phyloP scores from a whole-genome alignment of 2,797 vertebrate species.

The Aplochiton taeniatus region DNA sequence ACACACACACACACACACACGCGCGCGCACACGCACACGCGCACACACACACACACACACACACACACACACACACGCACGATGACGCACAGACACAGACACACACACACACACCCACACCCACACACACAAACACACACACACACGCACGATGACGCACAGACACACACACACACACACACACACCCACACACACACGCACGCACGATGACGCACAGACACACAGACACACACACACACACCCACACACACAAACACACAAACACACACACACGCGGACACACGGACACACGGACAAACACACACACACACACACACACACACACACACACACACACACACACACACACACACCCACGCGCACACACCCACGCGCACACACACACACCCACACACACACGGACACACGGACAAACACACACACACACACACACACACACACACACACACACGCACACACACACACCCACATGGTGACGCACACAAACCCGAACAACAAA shows the following conservation, averaged over 20 bases:
- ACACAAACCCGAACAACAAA: no score
- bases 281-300: no score
- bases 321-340: slow-evolving; percentile 26
- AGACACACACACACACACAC: slow-evolving; percentile 3
- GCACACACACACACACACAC: slow-evolving; percentile 3
- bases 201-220: background rate
- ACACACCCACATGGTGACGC: no score
- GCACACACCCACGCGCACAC: background rate
- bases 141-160: background rate
- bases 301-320: background rate
- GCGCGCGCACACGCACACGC: background rate
- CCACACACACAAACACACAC: background rate
- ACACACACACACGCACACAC: background rate
- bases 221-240: no score
- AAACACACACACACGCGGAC: no score
- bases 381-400: background rate
- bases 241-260: no score
- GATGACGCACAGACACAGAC: background rate
- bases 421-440: background rate
- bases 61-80: background rate
- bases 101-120: no score
- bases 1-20: background rate
- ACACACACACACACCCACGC: slow-evolving; percentile 4
- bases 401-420: slow-evolving; percentile 1
- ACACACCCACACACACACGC: background rate